Conservation (phyloP, 2,888 invertebrate species). For the Ethmia dodecea region DNA sequence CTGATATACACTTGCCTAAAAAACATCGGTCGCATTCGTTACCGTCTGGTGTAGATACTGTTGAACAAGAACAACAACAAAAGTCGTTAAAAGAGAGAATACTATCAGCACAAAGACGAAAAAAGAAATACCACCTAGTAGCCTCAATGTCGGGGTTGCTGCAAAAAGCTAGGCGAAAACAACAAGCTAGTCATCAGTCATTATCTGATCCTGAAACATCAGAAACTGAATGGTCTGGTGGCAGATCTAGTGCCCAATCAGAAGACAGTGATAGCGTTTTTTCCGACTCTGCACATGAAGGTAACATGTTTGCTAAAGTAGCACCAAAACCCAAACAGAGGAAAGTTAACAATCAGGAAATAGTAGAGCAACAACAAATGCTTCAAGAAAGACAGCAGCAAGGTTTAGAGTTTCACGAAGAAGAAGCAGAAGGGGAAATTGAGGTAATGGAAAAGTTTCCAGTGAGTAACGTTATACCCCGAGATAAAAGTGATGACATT, state of each 20-base stretch:
- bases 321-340: slow-evolving; percentile 61
- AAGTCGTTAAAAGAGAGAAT: slow-evolving; percentile 66
- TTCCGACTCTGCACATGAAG: slow-evolving; percentile 82
- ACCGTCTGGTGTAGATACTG: slow-evolving; percentile 82
- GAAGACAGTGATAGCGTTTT: slow-evolving; percentile 87
- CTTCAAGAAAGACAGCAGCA: slow-evolving; percentile 70
- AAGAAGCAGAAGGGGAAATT: slow-evolving; percentile 45
- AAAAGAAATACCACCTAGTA: slow-evolving; percentile 88
- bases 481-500: slow-evolving; percentile 71
- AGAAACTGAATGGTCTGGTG: slow-evolving; percentile 83
- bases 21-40: slow-evolving; percentile 89
- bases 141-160: slow-evolving; percentile 91
- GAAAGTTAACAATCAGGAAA: slow-evolving; percentile 68
- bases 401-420: slow-evolving; percentile 52
- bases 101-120: slow-evolving; percentile 76
- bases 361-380: slow-evolving; percentile 67
- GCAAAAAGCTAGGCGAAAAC: slow-evolving; percentile 88
- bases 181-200: slow-evolving; percentile 79
- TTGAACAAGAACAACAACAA: slow-evolving; percentile 68
- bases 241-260: slow-evolving; percentile 82
- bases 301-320: slow-evolving; percentile 81
- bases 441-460: slow-evolving; percentile 52
- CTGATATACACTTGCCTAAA: slow-evolving; percentile 87
- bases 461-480: slow-evolving; percentile 38
- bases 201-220: slow-evolving; percentile 87